phyloP scores from a whole-genome alignment of 2,113 vertebrate species.

The Irena cyanogastra region DNA sequence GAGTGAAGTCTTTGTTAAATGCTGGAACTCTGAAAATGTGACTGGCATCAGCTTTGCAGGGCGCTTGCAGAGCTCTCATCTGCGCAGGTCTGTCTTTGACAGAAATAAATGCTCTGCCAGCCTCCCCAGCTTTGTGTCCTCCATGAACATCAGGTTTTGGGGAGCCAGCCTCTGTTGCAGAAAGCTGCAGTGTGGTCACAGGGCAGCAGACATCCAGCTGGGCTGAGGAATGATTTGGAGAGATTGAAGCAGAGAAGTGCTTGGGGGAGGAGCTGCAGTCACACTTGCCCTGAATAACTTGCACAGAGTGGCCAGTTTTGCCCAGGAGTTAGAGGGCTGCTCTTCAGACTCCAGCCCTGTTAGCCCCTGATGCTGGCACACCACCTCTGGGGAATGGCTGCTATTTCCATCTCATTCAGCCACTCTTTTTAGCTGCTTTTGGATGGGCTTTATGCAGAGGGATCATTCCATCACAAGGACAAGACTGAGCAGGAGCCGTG shows the following conservation, averaged over 20 bases:
- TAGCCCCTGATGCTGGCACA: neutral
- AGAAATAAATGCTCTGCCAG: neutral
- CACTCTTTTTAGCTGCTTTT: neutral
- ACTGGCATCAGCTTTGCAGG: neutral
- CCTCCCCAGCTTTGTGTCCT: neutral
- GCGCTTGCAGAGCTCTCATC: neutral
- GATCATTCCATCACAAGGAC: neutral
- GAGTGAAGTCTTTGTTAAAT: constrained; percentile 19
- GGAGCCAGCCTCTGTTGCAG: neutral
- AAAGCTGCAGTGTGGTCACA: neutral
- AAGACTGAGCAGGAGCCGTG: neutral
- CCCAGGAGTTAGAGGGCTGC: neutral
- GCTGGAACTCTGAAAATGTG: constrained; percentile 7
- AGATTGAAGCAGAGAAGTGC: neutral
- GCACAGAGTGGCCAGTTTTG: neutral
- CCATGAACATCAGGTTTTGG: neutral
- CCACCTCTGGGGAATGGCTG: neutral
- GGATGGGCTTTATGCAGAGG: neutral
- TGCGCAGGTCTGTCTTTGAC: neutral
- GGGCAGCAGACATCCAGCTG: neutral
- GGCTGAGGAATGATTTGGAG: neutral
- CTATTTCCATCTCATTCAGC: neutral
- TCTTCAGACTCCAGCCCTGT: neutral
- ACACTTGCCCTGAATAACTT: neutral
- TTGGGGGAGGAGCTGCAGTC: neutral